Evolutionary conservation across 1,140 invertebrate genomes (phyloP).

Genomic region (Papilio xuthus): DNA sequence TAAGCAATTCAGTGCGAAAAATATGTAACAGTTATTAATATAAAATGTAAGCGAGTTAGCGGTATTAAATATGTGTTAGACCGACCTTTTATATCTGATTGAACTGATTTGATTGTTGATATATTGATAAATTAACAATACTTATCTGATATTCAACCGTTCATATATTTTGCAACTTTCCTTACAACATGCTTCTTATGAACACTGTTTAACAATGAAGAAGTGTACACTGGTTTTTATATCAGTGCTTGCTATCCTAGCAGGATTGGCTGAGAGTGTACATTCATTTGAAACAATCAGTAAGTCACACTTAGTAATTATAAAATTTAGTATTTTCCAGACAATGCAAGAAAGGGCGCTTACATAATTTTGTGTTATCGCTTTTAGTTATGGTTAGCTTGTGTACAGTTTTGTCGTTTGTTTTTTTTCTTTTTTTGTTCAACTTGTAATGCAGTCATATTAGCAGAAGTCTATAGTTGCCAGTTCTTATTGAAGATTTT

Average conservation of each 20-base stretch:
- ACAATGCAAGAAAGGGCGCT: not conserved
- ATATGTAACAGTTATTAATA: not conserved
- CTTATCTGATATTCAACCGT: constrained; percentile 15
- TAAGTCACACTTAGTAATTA: not conserved
- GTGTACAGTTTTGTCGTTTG: not conserved
- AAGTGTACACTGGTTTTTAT: constrained; percentile 7
- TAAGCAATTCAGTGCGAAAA: not conserved
- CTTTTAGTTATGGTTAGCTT: not conserved
- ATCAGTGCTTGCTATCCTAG: not conserved
- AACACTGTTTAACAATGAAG: constrained; percentile 19
- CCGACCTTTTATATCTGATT: constrained; percentile 6
- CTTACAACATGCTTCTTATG: not conserved
- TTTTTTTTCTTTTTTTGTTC: constrained; percentile 13
- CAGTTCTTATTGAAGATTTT: no score
- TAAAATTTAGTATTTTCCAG: not conserved
- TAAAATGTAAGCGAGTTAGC: not conserved
- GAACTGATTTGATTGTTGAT: not conserved
- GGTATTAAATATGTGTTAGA: not conserved
- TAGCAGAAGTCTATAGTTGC: not conserved
- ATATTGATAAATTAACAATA: constrained; percentile 2
- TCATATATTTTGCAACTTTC: constrained; percentile 21
- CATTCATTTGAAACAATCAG: constrained; percentile 20
- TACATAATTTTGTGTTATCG: constrained; percentile 14
- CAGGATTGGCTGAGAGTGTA: not conserved
- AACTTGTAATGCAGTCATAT: not conserved